These are phyloP conservation scores for Euplagia quadripunctaria DNA, from an alignment of 2,888 invertebrate genomes.

Conservation along the genomic window DNA sequence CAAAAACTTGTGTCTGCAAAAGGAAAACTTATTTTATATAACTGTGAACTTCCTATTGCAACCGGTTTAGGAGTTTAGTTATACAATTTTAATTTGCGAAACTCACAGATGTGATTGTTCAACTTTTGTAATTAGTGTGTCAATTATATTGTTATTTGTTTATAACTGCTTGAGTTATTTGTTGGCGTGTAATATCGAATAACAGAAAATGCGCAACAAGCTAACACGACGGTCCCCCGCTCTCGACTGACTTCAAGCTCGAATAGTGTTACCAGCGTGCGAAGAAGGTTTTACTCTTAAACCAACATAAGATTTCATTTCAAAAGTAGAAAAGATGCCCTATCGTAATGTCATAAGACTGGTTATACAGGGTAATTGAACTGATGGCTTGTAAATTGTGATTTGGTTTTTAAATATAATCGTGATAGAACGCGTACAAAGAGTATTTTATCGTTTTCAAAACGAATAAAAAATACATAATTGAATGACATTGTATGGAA, in stretches of 20 bases:
- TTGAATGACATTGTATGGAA: slow-evolving; percentile 60
- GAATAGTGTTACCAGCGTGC: slow-evolving; percentile 63
- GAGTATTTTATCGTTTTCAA: slow-evolving; percentile 63
- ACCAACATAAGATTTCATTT: slow-evolving; percentile 24
- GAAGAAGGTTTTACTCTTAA: slow-evolving; percentile 61
- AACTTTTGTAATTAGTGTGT: slow-evolving; percentile 36
- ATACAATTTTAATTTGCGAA: slow-evolving; percentile 27
- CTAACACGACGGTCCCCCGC: slow-evolving; percentile 58
- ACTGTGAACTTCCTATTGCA: slow-evolving; percentile 73
- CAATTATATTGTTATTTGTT: slow-evolving; percentile 53
- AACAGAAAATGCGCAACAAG: slow-evolving; percentile 48
- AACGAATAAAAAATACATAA: slow-evolving; percentile 66
- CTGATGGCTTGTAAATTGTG: slow-evolving; percentile 11
- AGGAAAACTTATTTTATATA: slow-evolving; percentile 77
- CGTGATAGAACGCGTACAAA: slow-evolving; percentile 71
- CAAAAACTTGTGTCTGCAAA: slow-evolving; percentile 67
- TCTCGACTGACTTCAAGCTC: slow-evolving; percentile 58
- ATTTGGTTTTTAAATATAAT: slow-evolving; percentile 55
- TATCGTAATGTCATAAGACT: slow-evolving; percentile 26
- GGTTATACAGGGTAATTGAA: slow-evolving; percentile 12
- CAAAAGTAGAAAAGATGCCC: slow-evolving; percentile 19
- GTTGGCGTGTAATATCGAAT: slow-evolving; percentile 48
- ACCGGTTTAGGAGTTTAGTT: slow-evolving; percentile 61
- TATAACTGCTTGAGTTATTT: slow-evolving; percentile 44
- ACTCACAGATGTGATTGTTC: slow-evolving; percentile 43